Evolutionary conservation across 2,797 vertebrate genomes (phyloP).

Genomic region (Cryptoprocta ferox): DNA sequence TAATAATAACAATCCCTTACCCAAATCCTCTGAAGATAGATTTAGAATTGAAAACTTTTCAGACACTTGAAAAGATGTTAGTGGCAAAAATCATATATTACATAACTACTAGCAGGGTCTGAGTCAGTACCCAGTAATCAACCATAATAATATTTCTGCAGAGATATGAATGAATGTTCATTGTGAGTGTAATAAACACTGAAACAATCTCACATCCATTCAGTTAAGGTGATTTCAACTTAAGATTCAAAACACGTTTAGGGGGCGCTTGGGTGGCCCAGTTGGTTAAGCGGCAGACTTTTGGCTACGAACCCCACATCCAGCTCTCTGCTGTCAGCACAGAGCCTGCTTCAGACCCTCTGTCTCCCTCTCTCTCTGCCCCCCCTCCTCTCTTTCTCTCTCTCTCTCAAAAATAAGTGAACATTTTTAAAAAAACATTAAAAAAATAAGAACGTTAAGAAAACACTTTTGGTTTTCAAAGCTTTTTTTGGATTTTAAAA

Average conservation of each 20-base stretch:
- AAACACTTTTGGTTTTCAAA: neutral
- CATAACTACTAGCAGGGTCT: neutral
- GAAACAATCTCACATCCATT: neutral
- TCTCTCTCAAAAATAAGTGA: no score
- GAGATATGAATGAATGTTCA: neutral
- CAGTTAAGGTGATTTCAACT: neutral
- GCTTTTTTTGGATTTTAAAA: conserved; percentile 34
- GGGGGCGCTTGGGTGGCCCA: no score
- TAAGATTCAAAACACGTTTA: neutral
- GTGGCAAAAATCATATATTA: neutral
- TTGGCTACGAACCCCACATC: no score
- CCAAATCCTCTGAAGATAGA: neutral
- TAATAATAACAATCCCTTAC: neutral
- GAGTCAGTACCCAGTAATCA: neutral
- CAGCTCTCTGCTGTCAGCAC: no score
- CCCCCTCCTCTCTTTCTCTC: no score
- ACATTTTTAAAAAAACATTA: no score
- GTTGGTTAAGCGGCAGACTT: no score
- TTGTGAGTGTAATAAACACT: conserved; percentile 15
- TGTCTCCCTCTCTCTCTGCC: no score
- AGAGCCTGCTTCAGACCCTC: no score
- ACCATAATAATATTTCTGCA: neutral
- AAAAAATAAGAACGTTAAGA: no score
- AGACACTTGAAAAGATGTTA: neutral
- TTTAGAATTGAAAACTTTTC: conserved; percentile 33